Percentiles rank a stretch among this genome's conserved stretches.
These are phyloP conservation scores for Pomatostomus ruficeps DNA, from an alignment of 2,113 vertebrate species.

Conservation along the genomic window DNA sequence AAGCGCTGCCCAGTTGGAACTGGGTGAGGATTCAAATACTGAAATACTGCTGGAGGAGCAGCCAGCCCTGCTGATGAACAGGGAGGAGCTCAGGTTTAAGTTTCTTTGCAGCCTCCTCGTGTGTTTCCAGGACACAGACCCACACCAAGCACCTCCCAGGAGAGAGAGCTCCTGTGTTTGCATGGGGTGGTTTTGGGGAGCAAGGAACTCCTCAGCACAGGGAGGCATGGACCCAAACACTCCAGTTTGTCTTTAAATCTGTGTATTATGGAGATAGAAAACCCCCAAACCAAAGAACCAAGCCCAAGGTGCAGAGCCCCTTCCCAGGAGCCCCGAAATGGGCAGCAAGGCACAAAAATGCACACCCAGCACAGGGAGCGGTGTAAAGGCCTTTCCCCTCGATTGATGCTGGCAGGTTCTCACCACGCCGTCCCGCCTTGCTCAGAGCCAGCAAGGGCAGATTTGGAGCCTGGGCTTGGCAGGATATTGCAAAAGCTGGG, in stretches of 20 bases:
- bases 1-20: not conserved
- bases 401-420: not conserved
- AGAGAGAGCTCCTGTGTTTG: not conserved
- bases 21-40: not conserved
- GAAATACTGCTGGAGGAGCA: not conserved
- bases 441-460: not conserved
- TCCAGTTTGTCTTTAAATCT: not conserved
- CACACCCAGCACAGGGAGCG: not conserved
- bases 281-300: not conserved
- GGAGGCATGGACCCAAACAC: not conserved
- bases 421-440: accelerated
- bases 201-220: not conserved
- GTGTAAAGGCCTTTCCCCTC: not conserved
- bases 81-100: not conserved
- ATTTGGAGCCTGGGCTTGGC: not conserved
- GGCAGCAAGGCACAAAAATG: not conserved
- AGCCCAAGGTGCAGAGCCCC: not conserved
- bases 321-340: not conserved
- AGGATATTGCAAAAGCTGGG: not conserved
- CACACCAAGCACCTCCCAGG: not conserved
- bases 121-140: not conserved
- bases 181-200: not conserved
- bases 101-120: not conserved
- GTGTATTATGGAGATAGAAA: accelerated
- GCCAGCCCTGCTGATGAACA: not conserved